Evolutionary conservation across 2,888 invertebrate genomes (phyloP).

Genomic region (Pediacus dermestoides): DNA sequence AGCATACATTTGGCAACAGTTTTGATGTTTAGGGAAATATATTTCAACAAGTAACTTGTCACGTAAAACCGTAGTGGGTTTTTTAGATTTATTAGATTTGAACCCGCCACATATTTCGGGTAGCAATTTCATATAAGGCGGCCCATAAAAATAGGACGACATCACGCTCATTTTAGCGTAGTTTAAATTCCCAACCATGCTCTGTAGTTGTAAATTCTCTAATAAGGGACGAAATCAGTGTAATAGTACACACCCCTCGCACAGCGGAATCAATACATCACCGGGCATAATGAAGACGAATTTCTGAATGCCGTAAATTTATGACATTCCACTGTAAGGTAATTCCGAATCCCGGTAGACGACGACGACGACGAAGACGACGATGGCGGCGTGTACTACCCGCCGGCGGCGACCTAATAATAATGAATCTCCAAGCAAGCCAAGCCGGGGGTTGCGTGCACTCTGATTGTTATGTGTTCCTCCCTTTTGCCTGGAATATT

Average conservation of each 20-base stretch:
- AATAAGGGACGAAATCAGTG: conserved; percentile 10
- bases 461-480: neutral
- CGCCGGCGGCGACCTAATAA: conserved; percentile 11
- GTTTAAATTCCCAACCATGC: conserved; percentile 1
- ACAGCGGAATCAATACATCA: conserved; percentile 33
- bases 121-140: too few relatives aligned
- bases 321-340: conserved; percentile 33
- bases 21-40: neutral
- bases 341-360: conserved; percentile 21
- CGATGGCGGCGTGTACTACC: conserved; percentile 5
- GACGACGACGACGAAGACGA: conserved; percentile 9
- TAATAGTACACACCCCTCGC: conserved; percentile 10
- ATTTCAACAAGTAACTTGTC: conserved; percentile 1
- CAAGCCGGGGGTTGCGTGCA: neutral
- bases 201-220: conserved; percentile 8
- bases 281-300: conserved; percentile 36
- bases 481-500: too few relatives aligned
- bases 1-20: conserved; percentile 1
- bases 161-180: conserved; percentile 2
- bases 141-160: conserved; percentile 1
- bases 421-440: conserved; percentile 13
- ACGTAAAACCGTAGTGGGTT: conserved; percentile 1
- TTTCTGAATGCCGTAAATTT: conserved; percentile 35
- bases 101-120: conserved; percentile 1
- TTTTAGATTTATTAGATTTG: conserved; percentile 2